Conservation (phyloP, 1,140 invertebrate genomes). For the Platyscapa corneri region DNA sequence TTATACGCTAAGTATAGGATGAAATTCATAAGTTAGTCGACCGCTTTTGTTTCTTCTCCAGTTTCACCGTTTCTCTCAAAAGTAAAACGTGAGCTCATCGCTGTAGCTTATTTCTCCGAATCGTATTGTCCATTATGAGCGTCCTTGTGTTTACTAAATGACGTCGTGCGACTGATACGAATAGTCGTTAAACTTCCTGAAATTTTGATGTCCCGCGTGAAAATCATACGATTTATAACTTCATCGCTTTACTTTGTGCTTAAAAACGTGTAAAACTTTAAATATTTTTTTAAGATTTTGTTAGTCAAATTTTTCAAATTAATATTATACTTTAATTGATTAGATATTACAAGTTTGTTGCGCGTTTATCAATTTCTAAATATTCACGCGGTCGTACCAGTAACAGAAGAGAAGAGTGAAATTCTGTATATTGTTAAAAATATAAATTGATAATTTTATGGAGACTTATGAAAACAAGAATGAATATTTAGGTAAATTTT, state of each 20-base stretch:
- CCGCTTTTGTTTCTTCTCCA: too few relatives aligned
- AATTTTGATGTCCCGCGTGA: slow-evolving; percentile 1
- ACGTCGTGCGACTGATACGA: neutral
- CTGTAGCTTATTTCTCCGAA: neutral
- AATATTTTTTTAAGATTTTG: neutral
- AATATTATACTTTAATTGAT: neutral
- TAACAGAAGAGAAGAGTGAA: too few relatives aligned
- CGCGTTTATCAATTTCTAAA: too few relatives aligned
- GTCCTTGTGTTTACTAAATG: neutral
- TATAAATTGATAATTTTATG: too few relatives aligned
- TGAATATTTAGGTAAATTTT: too few relatives aligned
- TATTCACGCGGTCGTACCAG: too few relatives aligned
- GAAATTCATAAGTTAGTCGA: neutral
- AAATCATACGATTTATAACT: neutral
- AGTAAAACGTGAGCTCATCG: too few relatives aligned
- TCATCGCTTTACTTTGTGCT: neutral
- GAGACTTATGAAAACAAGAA: too few relatives aligned
- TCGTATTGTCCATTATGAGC: slow-evolving; percentile 15
- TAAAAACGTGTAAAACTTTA: neutral
- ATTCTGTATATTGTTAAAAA: too few relatives aligned
- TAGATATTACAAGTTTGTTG: too few relatives aligned
- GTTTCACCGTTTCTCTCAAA: too few relatives aligned
- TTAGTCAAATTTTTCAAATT: neutral
- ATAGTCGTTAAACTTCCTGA: slow-evolving; percentile 16
- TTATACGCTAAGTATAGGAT: too few relatives aligned